phyloP scores from a whole-genome alignment of 2,113 vertebrate genomes.

The Misgurnus anguillicaudatus region DNA sequence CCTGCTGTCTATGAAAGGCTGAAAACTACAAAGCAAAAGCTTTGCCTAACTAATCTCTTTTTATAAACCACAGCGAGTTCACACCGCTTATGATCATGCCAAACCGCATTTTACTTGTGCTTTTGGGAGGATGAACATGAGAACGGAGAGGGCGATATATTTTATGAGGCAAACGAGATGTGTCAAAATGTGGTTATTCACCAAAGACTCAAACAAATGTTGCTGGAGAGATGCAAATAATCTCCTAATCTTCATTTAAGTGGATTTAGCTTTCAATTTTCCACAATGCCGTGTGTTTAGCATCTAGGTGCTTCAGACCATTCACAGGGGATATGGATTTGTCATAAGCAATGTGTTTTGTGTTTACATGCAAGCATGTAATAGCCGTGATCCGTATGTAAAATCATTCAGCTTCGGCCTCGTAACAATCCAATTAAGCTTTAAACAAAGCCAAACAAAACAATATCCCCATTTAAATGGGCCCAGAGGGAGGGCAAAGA shows the following conservation, averaged over 20 bases:
- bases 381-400: constrained; percentile 30
- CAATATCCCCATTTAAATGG: constrained; percentile 35
- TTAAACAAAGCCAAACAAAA: constrained; percentile 44
- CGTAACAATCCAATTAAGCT: constrained; percentile 45
- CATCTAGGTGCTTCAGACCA: background rate
- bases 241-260: constrained; percentile 10
- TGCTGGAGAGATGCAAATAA: background rate
- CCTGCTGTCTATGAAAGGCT: background rate
- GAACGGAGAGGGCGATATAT: constrained; percentile 19
- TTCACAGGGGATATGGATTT: background rate
- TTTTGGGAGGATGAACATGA: constrained; percentile 23
- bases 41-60: constrained; percentile 20
- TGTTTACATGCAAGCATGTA: constrained; percentile 30
- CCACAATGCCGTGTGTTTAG: background rate
- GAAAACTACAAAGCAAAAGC: constrained; percentile 24
- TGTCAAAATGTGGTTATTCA: constrained; percentile 35
- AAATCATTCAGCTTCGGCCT: constrained; percentile 40
- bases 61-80: constrained; percentile 14
- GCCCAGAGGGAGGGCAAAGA: constrained; percentile 10
- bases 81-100: background rate
- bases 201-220: constrained; percentile 4
- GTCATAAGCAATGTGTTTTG: constrained; percentile 29
- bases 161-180: constrained; percentile 15
- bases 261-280: constrained; percentile 8
- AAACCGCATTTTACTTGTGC: constrained; percentile 22